A percentile compares a stretch with the other conserved stretches of the same genome.
Conservation (phyloP, 2,113 vertebrate genomes). For the Sardina pilchardus region DNA sequence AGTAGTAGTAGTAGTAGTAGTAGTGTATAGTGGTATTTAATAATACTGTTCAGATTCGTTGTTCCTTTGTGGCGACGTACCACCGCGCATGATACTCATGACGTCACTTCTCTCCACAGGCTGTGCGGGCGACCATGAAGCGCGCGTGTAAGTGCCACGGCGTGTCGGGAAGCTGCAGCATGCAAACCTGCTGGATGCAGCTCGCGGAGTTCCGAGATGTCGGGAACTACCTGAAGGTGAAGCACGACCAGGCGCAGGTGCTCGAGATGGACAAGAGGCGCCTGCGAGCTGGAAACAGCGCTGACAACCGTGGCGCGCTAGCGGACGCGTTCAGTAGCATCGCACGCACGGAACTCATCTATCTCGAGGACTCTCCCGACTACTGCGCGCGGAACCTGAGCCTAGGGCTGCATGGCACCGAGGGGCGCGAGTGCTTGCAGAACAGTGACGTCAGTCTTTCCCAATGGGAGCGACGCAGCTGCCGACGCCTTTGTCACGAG, state of each 20-base stretch:
- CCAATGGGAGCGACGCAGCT: slow-evolving; percentile 82
- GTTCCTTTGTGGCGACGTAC: neutral
- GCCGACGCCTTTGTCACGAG: slow-evolving; percentile 83
- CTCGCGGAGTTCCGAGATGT: slow-evolving; percentile 88
- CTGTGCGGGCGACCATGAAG: slow-evolving; percentile 86
- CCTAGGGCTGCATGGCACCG: slow-evolving; percentile 84
- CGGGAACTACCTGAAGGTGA: slow-evolving; percentile 87
- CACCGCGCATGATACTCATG: neutral
- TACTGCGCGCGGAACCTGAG: slow-evolving; percentile 88
- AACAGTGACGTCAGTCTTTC: slow-evolving; percentile 72
- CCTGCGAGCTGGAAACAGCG: slow-evolving; percentile 84
- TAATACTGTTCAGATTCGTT: neutral
- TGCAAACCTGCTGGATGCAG: slow-evolving; percentile 97
- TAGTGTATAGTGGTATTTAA: no score
- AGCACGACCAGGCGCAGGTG: slow-evolving; percentile 85
- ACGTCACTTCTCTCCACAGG: slow-evolving; percentile 62
- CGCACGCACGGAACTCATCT: slow-evolving; percentile 80
- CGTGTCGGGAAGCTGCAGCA: slow-evolving; percentile 93
- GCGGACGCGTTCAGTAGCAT: slow-evolving; percentile 77
- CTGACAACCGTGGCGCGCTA: slow-evolving; percentile 79
- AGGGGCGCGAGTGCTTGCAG: slow-evolving; percentile 90
- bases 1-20: no score
- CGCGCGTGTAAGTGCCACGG: slow-evolving; percentile 94
- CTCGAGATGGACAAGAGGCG: slow-evolving; percentile 88
- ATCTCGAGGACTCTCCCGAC: slow-evolving; percentile 91